Evolutionary conservation across 2,113 vertebrate species (phyloP).

Genomic region (Malurus cyaneus): DNA sequence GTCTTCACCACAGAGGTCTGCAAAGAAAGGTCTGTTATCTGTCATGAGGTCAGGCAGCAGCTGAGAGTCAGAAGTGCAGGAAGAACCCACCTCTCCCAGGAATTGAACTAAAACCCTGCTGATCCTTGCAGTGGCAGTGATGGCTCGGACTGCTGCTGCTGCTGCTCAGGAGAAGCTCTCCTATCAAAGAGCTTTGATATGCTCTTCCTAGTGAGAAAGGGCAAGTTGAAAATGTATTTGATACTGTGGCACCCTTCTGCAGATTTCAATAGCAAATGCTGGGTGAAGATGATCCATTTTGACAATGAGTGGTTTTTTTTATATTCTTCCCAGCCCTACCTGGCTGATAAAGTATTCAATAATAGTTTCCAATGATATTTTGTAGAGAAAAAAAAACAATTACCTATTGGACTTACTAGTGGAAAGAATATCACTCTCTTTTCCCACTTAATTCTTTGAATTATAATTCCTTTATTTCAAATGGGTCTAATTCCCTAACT

Average conservation of each 20-base stretch:
- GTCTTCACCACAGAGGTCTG: background rate
- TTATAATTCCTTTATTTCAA: background rate
- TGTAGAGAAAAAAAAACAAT: background rate
- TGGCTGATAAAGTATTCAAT: background rate
- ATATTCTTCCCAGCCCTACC: background rate
- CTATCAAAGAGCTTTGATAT: background rate
- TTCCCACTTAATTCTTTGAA: background rate
- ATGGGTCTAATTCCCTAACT: background rate
- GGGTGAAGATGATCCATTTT: background rate
- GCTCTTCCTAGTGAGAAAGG: background rate
- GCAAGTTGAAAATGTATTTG: background rate
- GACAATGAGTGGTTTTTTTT: background rate
- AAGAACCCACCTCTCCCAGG: background rate
- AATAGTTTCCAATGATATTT: background rate
- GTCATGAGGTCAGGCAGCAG: background rate
- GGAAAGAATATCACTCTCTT: background rate
- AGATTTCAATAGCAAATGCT: background rate
- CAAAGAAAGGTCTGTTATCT: background rate
- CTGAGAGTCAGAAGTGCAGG: background rate
- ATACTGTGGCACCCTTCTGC: background rate
- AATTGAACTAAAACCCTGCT: background rate
- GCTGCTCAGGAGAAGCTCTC: background rate
- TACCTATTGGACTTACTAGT: background rate
- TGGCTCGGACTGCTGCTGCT: background rate
- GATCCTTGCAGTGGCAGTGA: background rate